Percentiles rank a stretch among this genome's conserved stretches.
Conservation (phyloP, 2,888 invertebrate species). For the Maniola hyperantus region DNA sequence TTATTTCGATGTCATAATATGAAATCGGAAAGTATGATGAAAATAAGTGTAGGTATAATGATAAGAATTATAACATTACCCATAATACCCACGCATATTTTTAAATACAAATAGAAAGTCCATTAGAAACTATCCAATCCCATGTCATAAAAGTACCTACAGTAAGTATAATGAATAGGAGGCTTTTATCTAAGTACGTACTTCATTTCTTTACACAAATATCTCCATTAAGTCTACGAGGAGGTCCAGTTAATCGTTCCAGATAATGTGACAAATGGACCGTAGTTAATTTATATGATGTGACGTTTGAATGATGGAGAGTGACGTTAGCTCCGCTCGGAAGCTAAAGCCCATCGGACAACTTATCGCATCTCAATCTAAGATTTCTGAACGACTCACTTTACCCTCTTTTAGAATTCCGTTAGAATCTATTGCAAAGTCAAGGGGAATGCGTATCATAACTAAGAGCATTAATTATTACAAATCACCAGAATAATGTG, state of each 20-base stretch:
- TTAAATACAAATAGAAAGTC: too few relatives aligned
- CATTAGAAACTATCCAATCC: too few relatives aligned
- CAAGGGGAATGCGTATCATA: background rate
- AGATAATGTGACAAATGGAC: slow-evolving; percentile 34
- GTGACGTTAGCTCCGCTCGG: slow-evolving; percentile 44
- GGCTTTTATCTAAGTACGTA: background rate
- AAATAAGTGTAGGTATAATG: too few relatives aligned
- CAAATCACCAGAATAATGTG: too few relatives aligned
- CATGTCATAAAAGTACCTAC: too few relatives aligned
- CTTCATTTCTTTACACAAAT: slow-evolving; percentile 11
- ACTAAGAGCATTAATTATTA: background rate
- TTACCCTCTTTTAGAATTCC: background rate
- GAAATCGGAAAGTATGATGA: too few relatives aligned
- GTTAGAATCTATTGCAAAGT: slow-evolving; percentile 49
- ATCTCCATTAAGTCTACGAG: slow-evolving; percentile 38
- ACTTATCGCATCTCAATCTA: slow-evolving; percentile 56
- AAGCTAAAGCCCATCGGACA: slow-evolving; percentile 43
- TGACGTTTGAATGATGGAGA: slow-evolving; percentile 44
- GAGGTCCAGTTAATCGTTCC: slow-evolving; percentile 33
- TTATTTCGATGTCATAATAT: too few relatives aligned
- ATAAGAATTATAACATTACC: too few relatives aligned
- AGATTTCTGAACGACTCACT: slow-evolving; percentile 44
- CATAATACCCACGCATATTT: too few relatives aligned
- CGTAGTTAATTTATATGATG: slow-evolving; percentile 37
- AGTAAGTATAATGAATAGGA: too few relatives aligned